Evolutionary conservation across 2,888 invertebrate species (phyloP), one percentile per base, ranked within the genome.

Genomic region (Dolomedes plantarius): DNA sequence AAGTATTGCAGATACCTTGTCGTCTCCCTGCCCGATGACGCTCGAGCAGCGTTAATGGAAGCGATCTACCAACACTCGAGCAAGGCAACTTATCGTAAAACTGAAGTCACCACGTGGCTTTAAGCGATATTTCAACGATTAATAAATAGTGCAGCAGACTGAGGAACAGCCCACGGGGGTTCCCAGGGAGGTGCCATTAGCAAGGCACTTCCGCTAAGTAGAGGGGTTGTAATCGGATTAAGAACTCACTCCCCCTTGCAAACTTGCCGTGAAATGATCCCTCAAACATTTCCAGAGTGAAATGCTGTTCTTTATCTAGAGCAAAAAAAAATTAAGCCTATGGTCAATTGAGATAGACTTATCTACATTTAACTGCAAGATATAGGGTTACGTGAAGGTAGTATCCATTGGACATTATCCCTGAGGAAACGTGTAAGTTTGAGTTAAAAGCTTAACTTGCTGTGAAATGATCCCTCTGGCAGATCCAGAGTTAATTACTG

Each of bases 201-300:
- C 56, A 56, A 56, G 23, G 56, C 56, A 56, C 56, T 56, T 56
- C 56, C 23, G 23, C 23, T 56, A 56, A 56, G 56, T 56, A 56
- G 56, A 56, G 56, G 56, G 56, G 56, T 23, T 23, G 23, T 56
- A 56, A 56, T 56, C 56, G 56, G 56, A 56, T 56, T 56, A 56
- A 23, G 56, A 56, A 56, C 19, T 19, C 19, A 56, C 19, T 23
- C 56, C 56, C 56, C 23, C 19, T 2, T 56, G 36, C 36, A 36
- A 36, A 36, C 36, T 36, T 36, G 9, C 36, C 36, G 36, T 36
- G 9, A 36, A 36, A 36, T 36, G 36, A 36, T 36, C 36, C 5
- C 9, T 36, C 36, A 36, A 5, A 36, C 6, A 36, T 9, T 7
- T 5, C 36, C 36, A 36, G 5, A 36, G 9, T 7, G 5, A 36